Conservation (phyloP, 2,888 invertebrate species). For the Ennomos fuscantarius region DNA sequence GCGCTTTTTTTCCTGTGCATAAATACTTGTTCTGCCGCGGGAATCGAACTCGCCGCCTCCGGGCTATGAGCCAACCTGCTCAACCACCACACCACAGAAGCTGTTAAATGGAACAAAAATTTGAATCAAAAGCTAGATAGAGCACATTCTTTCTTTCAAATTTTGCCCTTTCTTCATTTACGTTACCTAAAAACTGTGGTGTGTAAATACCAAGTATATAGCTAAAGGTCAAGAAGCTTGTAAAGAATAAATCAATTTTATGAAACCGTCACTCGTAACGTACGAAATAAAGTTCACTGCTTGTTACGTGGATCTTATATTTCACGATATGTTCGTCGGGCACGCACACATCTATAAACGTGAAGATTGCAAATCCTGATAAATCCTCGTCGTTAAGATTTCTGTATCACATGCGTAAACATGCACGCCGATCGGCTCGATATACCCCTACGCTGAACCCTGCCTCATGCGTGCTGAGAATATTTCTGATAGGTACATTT, state of each 20-base stretch:
- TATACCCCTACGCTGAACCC: constrained; percentile 45
- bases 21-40: no score
- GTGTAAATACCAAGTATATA: background rate
- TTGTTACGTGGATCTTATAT: constrained; percentile 43
- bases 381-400: constrained; percentile 64
- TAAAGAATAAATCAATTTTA: constrained; percentile 47
- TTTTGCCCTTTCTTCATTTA: no score
- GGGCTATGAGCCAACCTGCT: no score
- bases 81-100: no score
- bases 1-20: no score
- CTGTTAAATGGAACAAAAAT: no score
- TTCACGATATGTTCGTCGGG: constrained; percentile 42
- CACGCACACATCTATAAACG: constrained; percentile 55
- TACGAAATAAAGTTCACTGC: constrained; percentile 39
- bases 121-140: no score
- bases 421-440: constrained; percentile 51
- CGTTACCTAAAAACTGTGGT: background rate
- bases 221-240: constrained; percentile 36
- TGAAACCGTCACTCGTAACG: constrained; percentile 42
- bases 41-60: no score
- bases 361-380: constrained; percentile 58
- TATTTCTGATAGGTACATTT: constrained; percentile 6
- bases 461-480: constrained; percentile 34
- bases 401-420: constrained; percentile 57
- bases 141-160: no score